A percentile compares a stretch with the other conserved stretches of the same genome.
Conservation (phyloP, 2,888 invertebrate species). For the Ptilodon capucinus region DNA sequence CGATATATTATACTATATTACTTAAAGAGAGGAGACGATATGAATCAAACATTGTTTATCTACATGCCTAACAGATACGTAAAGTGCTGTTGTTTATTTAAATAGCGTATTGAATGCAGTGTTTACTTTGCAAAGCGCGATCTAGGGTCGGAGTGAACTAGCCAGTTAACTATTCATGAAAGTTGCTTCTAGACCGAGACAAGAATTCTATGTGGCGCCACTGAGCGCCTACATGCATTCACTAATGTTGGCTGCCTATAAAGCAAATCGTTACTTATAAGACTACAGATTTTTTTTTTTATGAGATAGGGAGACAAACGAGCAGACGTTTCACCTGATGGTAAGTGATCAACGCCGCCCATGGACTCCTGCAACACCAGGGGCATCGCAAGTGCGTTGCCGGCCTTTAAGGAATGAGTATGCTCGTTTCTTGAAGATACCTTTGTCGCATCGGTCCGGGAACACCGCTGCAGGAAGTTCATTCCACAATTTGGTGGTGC, state of each 20-base stretch:
- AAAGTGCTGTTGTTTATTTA: constrained; percentile 32
- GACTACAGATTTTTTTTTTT: too few relatives aligned
- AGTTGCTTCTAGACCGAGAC: constrained; percentile 66
- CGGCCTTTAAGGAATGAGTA: too few relatives aligned
- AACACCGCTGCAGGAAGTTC: too few relatives aligned
- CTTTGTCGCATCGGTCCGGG: too few relatives aligned
- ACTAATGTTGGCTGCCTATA: constrained; percentile 12
- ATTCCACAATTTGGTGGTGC: too few relatives aligned
- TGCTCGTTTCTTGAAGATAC: too few relatives aligned
- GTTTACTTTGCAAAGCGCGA: constrained; percentile 49
- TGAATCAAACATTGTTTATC: constrained; percentile 39
- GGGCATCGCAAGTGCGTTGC: too few relatives aligned
- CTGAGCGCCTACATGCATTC: constrained; percentile 15
- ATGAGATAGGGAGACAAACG: too few relatives aligned
- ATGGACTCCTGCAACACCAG: too few relatives aligned
- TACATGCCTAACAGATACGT: constrained; percentile 32
- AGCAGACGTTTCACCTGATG: too few relatives aligned
- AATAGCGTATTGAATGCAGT: constrained; percentile 40
- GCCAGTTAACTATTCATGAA: constrained; percentile 76
- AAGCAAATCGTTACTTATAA: too few relatives aligned
- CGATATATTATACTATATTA: constrained; percentile 1
- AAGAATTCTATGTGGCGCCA: constrained; percentile 76
- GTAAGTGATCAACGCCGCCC: too few relatives aligned
- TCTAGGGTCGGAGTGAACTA: constrained; percentile 57
- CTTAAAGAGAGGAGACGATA: constrained; percentile 11